Base-by-base conservation (phyloP, 2,113 vertebrate genomes). In the Pristiophorus japonicus region DNA sequence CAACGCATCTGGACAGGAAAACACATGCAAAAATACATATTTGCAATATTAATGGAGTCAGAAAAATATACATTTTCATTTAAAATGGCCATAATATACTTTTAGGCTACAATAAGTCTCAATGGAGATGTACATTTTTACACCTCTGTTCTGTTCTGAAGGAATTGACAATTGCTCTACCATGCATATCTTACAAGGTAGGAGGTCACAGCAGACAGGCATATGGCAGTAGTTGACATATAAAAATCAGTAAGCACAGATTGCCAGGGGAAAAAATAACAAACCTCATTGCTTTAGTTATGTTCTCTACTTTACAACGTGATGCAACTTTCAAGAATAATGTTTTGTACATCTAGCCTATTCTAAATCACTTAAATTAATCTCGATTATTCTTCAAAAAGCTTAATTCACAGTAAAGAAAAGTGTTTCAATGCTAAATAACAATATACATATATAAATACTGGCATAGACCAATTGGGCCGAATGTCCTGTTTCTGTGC, bases 241-340 rank as follows among this genome's bases (percentile, higher is more conserved):
- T 96, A 95, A 96, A 96, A 96, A 81, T 55, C 67, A 88, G 95
- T 96, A 96, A 95, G 2, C n/a, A 45, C 67, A 91, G 51, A 95
- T 96, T 96, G n/a, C 96, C 62, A 91, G 38, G 62, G 42, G 42
- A 38, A 30, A 47, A 67, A 95, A 67, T 95, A 87, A 90, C 45
- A 88, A 91, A 84, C 73, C 24, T 27, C 63, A n/a, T 94, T n/a
- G n/a, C n/a, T n/a, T 70, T 94, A 12, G 5, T 51, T 94, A 63
- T 22, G 45, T 94, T 94, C 42, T 27, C 38, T 70, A 24, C 38
- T 94, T 47, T 70, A 94, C 14, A 66, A 67, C 0, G 7, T 42
- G 7, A 94, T 65, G 22, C 55, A 94, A 88, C 45, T 88, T 90
- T 59, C 87, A 34, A 90, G 24, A 34, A 90, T 51, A 90, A 59